Evolutionary conservation across 2,113 vertebrate species (phyloP), one percentile per base, ranked within the genome.

Genomic region (Centrocercus urophasianus): DNA sequence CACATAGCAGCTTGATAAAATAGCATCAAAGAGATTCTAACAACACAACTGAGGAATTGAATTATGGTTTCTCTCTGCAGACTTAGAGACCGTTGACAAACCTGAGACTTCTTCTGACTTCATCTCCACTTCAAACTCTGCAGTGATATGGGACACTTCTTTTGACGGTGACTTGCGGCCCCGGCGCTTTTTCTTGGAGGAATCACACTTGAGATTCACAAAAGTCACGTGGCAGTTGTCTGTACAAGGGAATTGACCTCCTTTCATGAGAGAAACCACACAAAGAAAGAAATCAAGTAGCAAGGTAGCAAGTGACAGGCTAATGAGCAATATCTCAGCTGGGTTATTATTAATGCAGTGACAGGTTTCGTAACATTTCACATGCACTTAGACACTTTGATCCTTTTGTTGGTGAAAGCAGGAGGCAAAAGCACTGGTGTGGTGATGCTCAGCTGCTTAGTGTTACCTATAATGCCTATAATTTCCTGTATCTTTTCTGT

Each of bases 111-210:
- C 98, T 54, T 99, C 98, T 59, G 97, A 97, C 93, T 98, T 99
- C 96, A 98, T 98, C 96, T 99, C 99, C 94, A 99, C 98, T 97
- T 99, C 99, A 34, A 99, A 99, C 95, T 99, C 99, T 0, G 98
- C 99, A 0, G 98, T 99, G 96, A 99, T 98, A 83, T 99, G 99
- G 9, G 99, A 99, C 70, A 99, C 98, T 93, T 99, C 99, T 92
- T 99, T 99, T 0, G 99, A 98, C 0, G 99, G 99, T 5, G 99
- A 99, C 93, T 99, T 99, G 56, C 99, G 98, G 50, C 99, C 99
- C 25, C 99, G 98, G 8, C 98, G 95, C 22, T 98, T 98, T 93
- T 99, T 99, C 98, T 99, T 99, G 14, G 99, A 99, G 8, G 99
- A 99, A 93, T 99, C 99, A 0, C 99, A 99, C 94, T 99, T 99